A percentile compares a stretch with the other conserved stretches of the same genome.
These are phyloP conservation scores for Cariama cristata DNA, from an alignment of 2,113 vertebrate genomes.

Conservation along the genomic window DNA sequence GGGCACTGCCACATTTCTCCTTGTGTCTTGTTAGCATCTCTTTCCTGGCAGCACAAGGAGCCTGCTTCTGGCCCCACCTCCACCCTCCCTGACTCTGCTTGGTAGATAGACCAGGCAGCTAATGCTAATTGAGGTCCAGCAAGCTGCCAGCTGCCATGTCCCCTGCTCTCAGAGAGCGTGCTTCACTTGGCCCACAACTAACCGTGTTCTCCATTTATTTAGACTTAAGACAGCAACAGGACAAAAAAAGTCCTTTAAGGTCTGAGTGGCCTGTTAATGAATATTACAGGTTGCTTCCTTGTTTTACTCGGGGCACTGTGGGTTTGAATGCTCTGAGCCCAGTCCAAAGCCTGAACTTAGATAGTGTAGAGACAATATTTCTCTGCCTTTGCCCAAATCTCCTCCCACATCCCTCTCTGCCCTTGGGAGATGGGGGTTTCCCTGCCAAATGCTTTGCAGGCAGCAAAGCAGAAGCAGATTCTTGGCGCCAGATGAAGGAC, in stretches of 20 bases:
- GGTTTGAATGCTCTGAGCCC: neutral
- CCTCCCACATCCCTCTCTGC: neutral
- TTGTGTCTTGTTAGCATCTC: neutral
- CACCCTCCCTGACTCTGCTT: neutral
- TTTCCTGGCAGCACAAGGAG: neutral
- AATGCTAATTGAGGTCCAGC: neutral
- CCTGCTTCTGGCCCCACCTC: neutral
- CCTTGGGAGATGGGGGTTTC: neutral
- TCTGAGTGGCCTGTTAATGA: neutral
- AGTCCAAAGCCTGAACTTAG: neutral
- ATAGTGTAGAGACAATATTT: neutral
- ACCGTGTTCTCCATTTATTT: neutral
- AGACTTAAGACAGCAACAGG: neutral
- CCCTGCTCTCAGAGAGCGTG: fast-evolving
- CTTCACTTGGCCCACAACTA: neutral
- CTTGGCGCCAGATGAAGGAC: neutral
- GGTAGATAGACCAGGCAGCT: neutral
- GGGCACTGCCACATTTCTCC: neutral
- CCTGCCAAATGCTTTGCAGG: neutral
- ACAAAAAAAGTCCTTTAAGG: neutral
- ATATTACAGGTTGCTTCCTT: neutral
- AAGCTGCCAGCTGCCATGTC: neutral
- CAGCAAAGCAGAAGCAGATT: neutral
- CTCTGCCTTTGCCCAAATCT: fast-evolving
- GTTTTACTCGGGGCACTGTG: neutral